These are phyloP conservation scores for Carapus acus DNA, from an alignment of 2,797 vertebrate species.

Conservation along the genomic window DNA sequence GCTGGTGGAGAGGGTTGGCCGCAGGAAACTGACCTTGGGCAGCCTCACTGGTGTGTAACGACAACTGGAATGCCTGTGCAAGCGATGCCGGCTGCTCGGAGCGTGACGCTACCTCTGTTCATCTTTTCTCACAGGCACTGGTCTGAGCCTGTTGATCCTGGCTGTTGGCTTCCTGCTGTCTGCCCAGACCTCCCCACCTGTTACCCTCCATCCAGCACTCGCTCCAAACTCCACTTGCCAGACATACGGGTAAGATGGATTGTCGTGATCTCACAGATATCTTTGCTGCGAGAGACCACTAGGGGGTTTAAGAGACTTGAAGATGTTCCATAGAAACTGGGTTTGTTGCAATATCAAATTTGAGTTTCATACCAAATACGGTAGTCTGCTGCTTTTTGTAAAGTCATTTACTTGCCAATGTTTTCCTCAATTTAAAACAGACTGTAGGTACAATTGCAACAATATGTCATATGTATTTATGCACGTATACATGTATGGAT, in stretches of 20 bases:
- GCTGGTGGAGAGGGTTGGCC: conserved; percentile 91
- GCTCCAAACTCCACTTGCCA: conserved; percentile 82
- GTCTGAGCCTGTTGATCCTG: conserved; percentile 80
- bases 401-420: no score
- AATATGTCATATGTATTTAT: no score
- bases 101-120: no score
- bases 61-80: background rate
- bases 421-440: no score
- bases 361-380: no score
- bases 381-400: no score
- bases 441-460: no score
- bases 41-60: conserved; percentile 81
- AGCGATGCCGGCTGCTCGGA: no score
- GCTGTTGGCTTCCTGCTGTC: conserved; percentile 89
- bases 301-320: no score
- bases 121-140: conserved; percentile 74
- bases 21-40: conserved; percentile 86
- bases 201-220: conserved; percentile 76
- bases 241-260: conserved; percentile 55
- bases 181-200: conserved; percentile 80
- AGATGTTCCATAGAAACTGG: no score
- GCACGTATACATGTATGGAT: no score
- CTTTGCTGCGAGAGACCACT: background rate
- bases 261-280: background rate
- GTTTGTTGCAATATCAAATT: no score